Conservation (phyloP, 64 coral and sea anemone genomes). For the Montipora efflorescens region DNA sequence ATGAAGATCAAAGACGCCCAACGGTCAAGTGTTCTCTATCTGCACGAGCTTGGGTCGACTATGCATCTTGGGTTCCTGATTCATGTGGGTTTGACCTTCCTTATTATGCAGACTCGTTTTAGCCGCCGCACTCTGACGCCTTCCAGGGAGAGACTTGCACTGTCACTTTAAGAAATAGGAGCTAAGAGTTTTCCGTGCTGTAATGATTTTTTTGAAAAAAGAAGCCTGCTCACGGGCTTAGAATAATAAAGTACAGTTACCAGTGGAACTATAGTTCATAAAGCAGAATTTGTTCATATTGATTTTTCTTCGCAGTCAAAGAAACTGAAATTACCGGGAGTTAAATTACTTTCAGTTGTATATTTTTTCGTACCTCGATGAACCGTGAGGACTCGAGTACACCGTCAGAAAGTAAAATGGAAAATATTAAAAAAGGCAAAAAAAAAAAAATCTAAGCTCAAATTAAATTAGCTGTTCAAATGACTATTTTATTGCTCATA, state of each 20-base stretch:
- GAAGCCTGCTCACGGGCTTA: not conserved
- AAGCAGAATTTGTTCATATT: too few species aligned
- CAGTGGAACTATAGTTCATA: too few species aligned
- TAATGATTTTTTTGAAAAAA: not conserved
- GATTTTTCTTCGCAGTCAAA: not conserved
- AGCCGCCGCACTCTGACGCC: not conserved
- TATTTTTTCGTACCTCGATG: too few species aligned
- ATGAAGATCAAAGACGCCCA: constrained; percentile 8
- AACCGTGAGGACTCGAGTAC: not conserved
- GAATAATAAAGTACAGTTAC: not conserved
- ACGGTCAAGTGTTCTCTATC: not conserved
- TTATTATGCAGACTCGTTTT: constrained; percentile 39
- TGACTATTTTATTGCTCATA: not conserved
- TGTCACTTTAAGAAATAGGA: not conserved
- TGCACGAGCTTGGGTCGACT: constrained; percentile 41
- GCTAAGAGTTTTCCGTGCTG: too few species aligned
- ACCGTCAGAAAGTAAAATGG: too few species aligned
- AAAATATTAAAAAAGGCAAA: too few species aligned
- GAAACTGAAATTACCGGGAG: not conserved
- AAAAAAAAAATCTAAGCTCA: not conserved
- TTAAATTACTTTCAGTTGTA: too few species aligned
- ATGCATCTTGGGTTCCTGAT: constrained; percentile 68
- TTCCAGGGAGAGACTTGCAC: not conserved
- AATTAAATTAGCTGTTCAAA: not conserved
- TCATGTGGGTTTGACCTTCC: constrained; percentile 64